Evolutionary conservation across 2,888 invertebrate species (phyloP).

Genomic region (Eristalis intricaria): DNA sequence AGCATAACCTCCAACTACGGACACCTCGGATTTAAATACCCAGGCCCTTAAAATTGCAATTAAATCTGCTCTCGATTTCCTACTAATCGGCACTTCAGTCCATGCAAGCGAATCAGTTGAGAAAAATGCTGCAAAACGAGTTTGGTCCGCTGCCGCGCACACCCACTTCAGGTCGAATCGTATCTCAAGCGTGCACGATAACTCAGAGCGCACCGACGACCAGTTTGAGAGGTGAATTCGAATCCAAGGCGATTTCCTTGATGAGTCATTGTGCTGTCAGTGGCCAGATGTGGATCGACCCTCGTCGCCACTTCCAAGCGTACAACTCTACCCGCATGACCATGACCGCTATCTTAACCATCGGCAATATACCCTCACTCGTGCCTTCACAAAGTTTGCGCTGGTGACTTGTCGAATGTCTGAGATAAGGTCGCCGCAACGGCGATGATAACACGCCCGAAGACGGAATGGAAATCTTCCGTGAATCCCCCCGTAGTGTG

Average conservation of each 20-base stretch:
- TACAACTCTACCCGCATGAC: not conserved
- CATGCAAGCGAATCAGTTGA: conserved; percentile 19
- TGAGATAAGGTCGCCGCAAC: not conserved
- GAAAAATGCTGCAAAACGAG: conserved; percentile 12
- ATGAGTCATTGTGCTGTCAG: not conserved
- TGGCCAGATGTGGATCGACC: no score
- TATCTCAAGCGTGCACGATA: no score
- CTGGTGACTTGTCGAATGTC: not conserved
- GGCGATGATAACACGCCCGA: no score
- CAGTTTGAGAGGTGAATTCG: not conserved
- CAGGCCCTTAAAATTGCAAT: not conserved
- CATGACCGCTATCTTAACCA: not conserved
- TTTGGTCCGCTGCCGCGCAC: not conserved
- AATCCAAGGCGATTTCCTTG: not conserved
- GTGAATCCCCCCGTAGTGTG: not conserved
- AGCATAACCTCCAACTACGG: not conserved
- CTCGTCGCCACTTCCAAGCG: not conserved
- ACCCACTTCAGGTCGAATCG: not conserved
- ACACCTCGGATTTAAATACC: not conserved
- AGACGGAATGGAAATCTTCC: not conserved
- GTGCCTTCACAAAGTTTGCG: not conserved
- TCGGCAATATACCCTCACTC: not conserved
- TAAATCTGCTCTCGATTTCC: conserved; percentile 19
- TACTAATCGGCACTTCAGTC: conserved; percentile 24
- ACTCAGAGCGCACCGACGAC: not conserved